A percentile compares a stretch with the other conserved stretches of the same genome.
Evolutionary conservation across 1,140 invertebrate species (phyloP).

Genomic region (Drosophila bipectinata): DNA sequence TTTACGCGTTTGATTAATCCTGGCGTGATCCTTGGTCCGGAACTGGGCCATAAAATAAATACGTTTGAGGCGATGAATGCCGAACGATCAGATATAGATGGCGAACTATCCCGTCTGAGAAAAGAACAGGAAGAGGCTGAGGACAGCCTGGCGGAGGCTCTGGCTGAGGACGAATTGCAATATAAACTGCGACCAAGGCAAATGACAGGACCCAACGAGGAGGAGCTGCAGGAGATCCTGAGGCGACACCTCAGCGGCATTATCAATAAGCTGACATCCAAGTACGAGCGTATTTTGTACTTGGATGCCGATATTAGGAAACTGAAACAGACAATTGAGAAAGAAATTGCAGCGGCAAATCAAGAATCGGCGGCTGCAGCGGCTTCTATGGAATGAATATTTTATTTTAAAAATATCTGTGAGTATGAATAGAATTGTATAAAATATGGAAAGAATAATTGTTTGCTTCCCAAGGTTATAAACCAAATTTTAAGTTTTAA

Average conservation of each 20-base stretch:
- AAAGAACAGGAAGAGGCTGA: conserved; percentile 48
- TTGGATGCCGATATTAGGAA: conserved; percentile 53
- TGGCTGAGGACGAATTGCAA: conserved; percentile 62
- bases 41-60: conserved; percentile 50
- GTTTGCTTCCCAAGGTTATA: background rate
- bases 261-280: conserved; percentile 35
- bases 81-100: conserved; percentile 39
- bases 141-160: conserved; percentile 44
- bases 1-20: conserved; percentile 55
- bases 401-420: conserved; percentile 1
- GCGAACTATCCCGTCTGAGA: conserved; percentile 33
- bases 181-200: conserved; percentile 23
- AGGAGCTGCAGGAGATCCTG: conserved; percentile 37
- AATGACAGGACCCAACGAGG: conserved; percentile 10
- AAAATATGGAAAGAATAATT: background rate
- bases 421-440: background rate
- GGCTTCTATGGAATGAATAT: conserved; percentile 12
- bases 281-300: conserved; percentile 40
- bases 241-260: conserved; percentile 26
- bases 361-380: conserved; percentile 34
- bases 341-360: conserved; percentile 46
- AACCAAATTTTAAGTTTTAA: background rate
- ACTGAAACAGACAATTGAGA: conserved; percentile 50
- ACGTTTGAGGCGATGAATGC: conserved; percentile 33
- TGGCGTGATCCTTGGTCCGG: conserved; percentile 44